These are phyloP conservation scores for Erebia ligea DNA, from an alignment of 2,888 invertebrate genomes.

Conservation along the genomic window DNA sequence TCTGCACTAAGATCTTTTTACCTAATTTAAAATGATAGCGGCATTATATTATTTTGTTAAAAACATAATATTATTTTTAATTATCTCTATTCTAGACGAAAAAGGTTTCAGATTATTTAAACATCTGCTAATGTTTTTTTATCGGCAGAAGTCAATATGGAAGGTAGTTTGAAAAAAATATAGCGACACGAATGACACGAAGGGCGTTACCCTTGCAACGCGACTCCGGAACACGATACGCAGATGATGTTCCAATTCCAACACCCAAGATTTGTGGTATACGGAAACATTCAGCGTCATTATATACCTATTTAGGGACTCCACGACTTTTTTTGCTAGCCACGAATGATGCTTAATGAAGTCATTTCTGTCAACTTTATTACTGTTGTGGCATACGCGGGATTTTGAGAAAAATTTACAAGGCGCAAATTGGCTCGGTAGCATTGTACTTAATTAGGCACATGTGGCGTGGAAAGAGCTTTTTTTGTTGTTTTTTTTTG, in stretches of 20 bases:
- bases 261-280: conserved; percentile 62
- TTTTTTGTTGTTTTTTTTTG: conserved; percentile 26
- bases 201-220: conserved; percentile 49
- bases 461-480: conserved; percentile 33
- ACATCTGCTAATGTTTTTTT: conserved; percentile 9
- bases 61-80: too few species aligned
- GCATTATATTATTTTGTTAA: too few species aligned
- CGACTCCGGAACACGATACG: conserved; percentile 60
- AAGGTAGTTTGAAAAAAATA: conserved; percentile 17
- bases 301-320: conserved; percentile 77
- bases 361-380: conserved; percentile 81
- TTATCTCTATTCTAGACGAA: neutral
- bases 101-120: neutral
- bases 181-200: conserved; percentile 42
- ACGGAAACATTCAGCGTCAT: conserved; percentile 74
- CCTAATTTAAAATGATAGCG: too few species aligned
- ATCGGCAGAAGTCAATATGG: conserved; percentile 14
- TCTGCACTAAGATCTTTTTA: too few species aligned
- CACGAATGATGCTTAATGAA: conserved; percentile 77
- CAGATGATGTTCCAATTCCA: conserved; percentile 60
- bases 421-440: conserved; percentile 77
- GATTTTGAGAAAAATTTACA: conserved; percentile 78
- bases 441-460: conserved; percentile 55
- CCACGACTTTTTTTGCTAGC: conserved; percentile 73
- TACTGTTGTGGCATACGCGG: conserved; percentile 76